These are phyloP conservation scores for Phoenicopterus ruber DNA, from an alignment of 2,113 vertebrate species.

Conservation along the genomic window DNA sequence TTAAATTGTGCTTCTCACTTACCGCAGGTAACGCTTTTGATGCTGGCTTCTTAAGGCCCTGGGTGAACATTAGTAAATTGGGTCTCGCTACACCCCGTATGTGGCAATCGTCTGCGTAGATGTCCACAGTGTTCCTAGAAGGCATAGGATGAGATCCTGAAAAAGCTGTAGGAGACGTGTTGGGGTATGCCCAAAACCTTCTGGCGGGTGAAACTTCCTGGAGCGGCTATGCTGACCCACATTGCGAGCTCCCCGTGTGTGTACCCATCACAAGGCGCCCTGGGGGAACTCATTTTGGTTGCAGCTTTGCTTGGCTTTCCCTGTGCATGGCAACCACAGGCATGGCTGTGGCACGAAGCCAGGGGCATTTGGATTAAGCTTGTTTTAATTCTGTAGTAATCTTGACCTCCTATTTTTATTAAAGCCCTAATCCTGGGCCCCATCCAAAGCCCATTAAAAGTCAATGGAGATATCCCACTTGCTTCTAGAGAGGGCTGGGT, in stretches of 20 bases:
- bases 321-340: fast-evolving
- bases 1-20: background rate
- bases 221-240: fast-evolving
- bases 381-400: slow-evolving; percentile 49
- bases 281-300: background rate
- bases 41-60: background rate
- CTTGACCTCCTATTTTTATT: slow-evolving; percentile 37
- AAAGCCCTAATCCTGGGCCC: background rate
- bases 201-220: background rate
- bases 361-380: slow-evolving; percentile 30
- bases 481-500: background rate
- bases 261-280: background rate
- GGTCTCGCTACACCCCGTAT: fast-evolving
- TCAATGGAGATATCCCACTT: background rate
- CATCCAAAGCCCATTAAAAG: background rate
- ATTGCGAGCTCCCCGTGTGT: background rate
- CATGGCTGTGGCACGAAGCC: background rate
- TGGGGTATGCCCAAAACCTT: background rate
- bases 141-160: background rate
- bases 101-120: fast-evolving
- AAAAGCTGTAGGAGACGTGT: background rate
- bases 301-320: background rate
- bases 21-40: background rate
- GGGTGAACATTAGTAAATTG: background rate
- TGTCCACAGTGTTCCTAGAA: background rate